Evolutionary conservation across 2,113 vertebrate genomes (phyloP), one percentile per base, ranked within the genome.

Genomic region (Onychorhynchus coronatus): DNA sequence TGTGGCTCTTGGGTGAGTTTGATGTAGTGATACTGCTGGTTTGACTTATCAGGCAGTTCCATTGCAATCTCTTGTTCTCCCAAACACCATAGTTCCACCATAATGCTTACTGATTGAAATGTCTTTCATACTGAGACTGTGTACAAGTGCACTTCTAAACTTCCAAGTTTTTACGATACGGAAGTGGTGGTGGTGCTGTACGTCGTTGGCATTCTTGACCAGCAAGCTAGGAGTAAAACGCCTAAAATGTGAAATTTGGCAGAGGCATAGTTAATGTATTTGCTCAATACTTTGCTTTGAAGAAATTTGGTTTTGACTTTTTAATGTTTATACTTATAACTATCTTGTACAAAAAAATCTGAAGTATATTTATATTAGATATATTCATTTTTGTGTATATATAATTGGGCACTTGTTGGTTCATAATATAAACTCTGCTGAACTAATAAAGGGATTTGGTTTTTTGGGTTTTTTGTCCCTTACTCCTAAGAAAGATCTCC

Each of bases 41-140:
- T 42, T 79, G 25, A 12, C 61, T 42, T n/a, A 1, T 28, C 44
- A 15, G 12, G 27, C 0, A 0, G 35, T 63, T 85, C 41, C 28
- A 18, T 44, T 63, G 10, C n/a, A 72, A 11, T n/a, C 14, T 87
- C 71, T 14, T 65, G 14, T 72, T 87, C 44, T 65, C 53, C 28
- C 33, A 49, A 25, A 20, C 31, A n/a, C 22, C 12, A 0, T 68
- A 67, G 35, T 72, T 85, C 73, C 50, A 18, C 37, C 30, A 68
- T 77, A 61, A 31, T 1, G 2, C 20, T 72, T 78, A 16, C 2
- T 72, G 68, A 44, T 25, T 71, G 47, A 77, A 55, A 41, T 3
- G 2, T 46, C 25, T 72, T 91, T 87, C 44, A 23, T 33, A 25
- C 14, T 10, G 53, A 91, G 33, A 5, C 66, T 39, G 1, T 37